Conservation (phyloP, 2,797 vertebrate species). For the Tapera naevia region DNA sequence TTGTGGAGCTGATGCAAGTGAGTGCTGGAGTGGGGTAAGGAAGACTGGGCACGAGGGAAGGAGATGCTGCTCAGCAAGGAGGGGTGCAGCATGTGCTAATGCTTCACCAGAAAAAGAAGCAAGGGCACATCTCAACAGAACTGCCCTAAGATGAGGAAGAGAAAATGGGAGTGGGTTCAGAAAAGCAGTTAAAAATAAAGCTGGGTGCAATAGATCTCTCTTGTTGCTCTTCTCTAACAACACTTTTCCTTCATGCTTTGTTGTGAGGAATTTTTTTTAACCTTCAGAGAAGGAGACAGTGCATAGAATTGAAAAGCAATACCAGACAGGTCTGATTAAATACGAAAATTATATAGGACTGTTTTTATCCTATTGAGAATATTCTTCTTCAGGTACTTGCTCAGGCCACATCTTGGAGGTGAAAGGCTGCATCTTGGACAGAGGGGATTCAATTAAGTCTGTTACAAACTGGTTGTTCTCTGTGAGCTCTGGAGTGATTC, state of each 20-base stretch:
- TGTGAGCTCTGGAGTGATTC: neutral
- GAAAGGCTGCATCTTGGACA: neutral
- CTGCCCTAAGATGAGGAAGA: neutral
- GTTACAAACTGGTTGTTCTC: neutral
- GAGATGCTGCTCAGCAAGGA: neutral
- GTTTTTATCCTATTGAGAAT: neutral
- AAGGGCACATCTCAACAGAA: neutral
- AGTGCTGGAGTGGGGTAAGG: neutral
- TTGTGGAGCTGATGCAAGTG: conserved; percentile 89
- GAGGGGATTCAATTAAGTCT: neutral
- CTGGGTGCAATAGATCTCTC: neutral
- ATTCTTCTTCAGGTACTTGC: neutral
- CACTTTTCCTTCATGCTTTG: neutral
- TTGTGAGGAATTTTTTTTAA: neutral
- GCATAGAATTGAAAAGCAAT: neutral
- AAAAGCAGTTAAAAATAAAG: neutral
- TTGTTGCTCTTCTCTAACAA: neutral
- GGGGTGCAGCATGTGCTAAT: neutral
- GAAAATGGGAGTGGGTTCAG: neutral
- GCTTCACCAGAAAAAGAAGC: neutral
- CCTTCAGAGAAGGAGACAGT: neutral
- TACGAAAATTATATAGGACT: neutral
- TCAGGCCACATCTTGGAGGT: neutral
- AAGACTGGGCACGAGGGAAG: neutral
- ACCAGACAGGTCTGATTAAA: neutral